These are phyloP conservation scores for Hydrotaea diabolus DNA, from an alignment of 2,888 invertebrate genomes.

Conservation along the genomic window DNA sequence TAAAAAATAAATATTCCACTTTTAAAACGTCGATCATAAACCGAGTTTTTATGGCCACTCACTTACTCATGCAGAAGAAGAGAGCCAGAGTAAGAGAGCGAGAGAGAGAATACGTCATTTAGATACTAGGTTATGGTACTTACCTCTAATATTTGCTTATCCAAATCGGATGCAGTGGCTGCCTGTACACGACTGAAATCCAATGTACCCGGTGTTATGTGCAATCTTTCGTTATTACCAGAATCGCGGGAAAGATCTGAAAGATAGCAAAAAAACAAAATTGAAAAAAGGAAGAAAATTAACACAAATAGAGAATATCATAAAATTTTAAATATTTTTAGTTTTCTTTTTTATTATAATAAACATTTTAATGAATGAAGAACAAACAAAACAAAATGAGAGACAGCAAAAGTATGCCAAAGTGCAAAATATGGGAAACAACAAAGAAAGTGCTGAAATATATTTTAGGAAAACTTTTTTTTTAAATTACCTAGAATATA, in stretches of 20 bases:
- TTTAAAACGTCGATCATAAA: slow-evolving; percentile 1
- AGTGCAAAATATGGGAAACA: not conserved
- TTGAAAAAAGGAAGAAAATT: not conserved
- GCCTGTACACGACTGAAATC: slow-evolving; percentile 77
- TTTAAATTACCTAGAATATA: not conserved
- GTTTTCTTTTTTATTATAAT: not conserved
- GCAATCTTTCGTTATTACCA: slow-evolving; percentile 79
- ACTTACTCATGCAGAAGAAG: not conserved
- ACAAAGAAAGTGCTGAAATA: not conserved
- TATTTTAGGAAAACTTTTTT: not conserved
- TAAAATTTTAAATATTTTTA: not conserved
- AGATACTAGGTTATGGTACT: slow-evolving; percentile 61
- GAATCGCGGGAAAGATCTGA: slow-evolving; percentile 81
- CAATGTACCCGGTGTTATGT: slow-evolving; percentile 76
- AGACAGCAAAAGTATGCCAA: no score
- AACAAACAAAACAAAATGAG: not conserved
- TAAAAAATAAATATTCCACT: not conserved
- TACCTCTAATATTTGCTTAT: slow-evolving; percentile 81
- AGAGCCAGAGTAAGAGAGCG: not conserved
- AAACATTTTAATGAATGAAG: not conserved
- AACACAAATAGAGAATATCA: slow-evolving; percentile 3
- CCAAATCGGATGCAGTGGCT: slow-evolving; percentile 77
- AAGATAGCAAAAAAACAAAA: slow-evolving; percentile 54
- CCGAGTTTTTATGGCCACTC: not conserved
- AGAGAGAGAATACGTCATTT: not conserved